Evolutionary conservation across 2,113 vertebrate species (phyloP).

Genomic region (Alexandromys fortis): DNA sequence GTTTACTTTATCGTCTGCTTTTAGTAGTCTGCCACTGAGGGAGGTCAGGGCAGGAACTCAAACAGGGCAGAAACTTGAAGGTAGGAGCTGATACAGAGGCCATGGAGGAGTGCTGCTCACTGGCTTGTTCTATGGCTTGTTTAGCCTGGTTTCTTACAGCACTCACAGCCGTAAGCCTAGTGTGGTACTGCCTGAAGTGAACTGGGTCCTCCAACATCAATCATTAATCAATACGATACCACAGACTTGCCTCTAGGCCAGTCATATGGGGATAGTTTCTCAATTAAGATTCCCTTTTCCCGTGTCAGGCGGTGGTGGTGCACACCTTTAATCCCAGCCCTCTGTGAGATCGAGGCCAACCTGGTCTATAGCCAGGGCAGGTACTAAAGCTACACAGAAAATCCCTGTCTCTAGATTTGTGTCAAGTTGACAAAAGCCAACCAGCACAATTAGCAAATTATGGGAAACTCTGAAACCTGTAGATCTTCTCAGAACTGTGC

Average conservation of each 20-base stretch:
- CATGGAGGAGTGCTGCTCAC: not conserved
- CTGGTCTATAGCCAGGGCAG: too few relatives aligned
- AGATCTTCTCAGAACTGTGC: not conserved
- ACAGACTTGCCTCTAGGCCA: not conserved
- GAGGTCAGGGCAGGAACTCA: not conserved
- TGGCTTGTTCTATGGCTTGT: too few relatives aligned
- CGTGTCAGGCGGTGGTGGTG: too few relatives aligned
- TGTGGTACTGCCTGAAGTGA: too few relatives aligned
- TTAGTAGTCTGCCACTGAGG: not conserved
- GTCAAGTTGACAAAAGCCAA: not conserved
- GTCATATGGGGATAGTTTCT: not conserved
- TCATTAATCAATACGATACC: too few relatives aligned
- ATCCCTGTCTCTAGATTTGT: not conserved
- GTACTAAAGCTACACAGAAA: too few relatives aligned
- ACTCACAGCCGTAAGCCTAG: not conserved
- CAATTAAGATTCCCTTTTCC: not conserved
- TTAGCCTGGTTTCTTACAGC: not conserved
- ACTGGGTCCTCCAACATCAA: not conserved
- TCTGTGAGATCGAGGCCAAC: too few relatives aligned
- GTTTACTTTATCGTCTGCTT: not conserved
- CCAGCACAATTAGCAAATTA: not conserved
- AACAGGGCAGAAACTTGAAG: not conserved
- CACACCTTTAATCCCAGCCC: too few relatives aligned
- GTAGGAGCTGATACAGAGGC: not conserved
- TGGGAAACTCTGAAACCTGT: not conserved